A percentile compares a stretch with the other conserved stretches of the same genome.
Conservation (phyloP, 2,888 invertebrate species). For the Agrochola circellaris region DNA sequence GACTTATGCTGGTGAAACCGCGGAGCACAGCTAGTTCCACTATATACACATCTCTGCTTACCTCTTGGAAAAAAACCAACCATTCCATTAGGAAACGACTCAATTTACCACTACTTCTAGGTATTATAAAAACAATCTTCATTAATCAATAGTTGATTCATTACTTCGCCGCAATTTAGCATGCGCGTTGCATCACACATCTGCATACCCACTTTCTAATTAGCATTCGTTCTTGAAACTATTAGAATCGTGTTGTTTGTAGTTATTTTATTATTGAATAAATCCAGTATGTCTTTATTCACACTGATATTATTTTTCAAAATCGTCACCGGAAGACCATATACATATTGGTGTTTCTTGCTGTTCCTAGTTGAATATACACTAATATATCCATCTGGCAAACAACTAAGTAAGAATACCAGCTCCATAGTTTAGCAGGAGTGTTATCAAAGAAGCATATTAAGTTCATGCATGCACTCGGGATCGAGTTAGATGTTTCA, state of each 20-base stretch:
- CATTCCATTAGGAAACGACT: slow-evolving; percentile 43
- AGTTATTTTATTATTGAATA: slow-evolving; percentile 9
- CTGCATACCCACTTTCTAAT: slow-evolving; percentile 58
- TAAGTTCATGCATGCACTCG: too few species aligned
- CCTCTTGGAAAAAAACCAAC: not conserved
- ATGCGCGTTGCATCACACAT: slow-evolving; percentile 46
- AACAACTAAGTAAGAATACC: not conserved
- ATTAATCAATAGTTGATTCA: slow-evolving; percentile 53
- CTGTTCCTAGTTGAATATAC: not conserved
- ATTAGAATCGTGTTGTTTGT: slow-evolving; percentile 22
- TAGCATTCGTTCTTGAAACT: slow-evolving; percentile 59
- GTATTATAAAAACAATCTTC: slow-evolving; percentile 35
- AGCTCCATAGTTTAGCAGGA: not conserved
- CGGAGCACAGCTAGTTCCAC: too few species aligned
- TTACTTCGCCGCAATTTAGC: slow-evolving; percentile 21
- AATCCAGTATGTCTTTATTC: not conserved
- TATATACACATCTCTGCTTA: not conserved
- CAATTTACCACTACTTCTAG: slow-evolving; percentile 40
- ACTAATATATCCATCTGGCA: too few species aligned
- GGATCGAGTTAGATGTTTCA: too few species aligned
- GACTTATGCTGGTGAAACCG: too few species aligned
- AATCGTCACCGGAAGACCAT: not conserved
- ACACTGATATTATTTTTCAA: not conserved
- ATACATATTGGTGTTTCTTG: not conserved
- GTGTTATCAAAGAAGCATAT: not conserved